A percentile compares a stretch with the other conserved stretches of the same genome.
Conservation (phyloP, 2,797 vertebrate genomes). For the Chaunax sp. region DNA sequence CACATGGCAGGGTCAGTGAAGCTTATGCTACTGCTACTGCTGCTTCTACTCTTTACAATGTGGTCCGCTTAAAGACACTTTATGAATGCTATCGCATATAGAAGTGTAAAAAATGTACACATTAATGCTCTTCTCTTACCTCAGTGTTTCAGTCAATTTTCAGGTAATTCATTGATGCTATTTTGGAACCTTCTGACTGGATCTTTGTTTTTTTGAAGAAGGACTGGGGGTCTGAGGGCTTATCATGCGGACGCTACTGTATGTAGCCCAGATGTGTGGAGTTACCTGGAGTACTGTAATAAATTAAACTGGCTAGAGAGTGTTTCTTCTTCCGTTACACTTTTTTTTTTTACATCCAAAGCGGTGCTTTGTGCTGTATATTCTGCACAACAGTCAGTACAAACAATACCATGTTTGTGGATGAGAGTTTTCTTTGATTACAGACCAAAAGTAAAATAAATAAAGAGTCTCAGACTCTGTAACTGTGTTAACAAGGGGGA, state of each 20-base stretch:
- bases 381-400: not conserved
- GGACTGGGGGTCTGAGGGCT: too few relatives aligned
- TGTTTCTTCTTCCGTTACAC: not conserved
- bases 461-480: not conserved
- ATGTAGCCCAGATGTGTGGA: not conserved
- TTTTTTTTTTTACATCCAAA: not conserved
- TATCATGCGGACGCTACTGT: not conserved
- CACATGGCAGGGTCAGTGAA: not conserved
- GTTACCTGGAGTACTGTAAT: not conserved
- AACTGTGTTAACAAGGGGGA: not conserved
- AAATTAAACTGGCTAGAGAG: not conserved
- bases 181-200: slow-evolving; percentile 8
- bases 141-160: not conserved
- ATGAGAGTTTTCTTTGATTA: slow-evolving; percentile 8
- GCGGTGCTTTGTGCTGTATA: not conserved
- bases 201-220: not conserved
- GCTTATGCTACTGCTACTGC: too few relatives aligned
- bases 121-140: not conserved
- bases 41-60: slow-evolving; percentile 1
- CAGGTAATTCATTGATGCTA: not conserved
- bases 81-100: slow-evolving; percentile 13
- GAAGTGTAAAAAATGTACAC: not conserved
- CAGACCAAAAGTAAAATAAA: too few relatives aligned
- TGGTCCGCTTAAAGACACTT: not conserved
- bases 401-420: slow-evolving; percentile 7